Percentiles rank a stretch among this genome's conserved stretches.
These are phyloP conservation scores for Echinarachnius parma DNA, from an alignment of 53 echinoderm and acorn worm genomes.

Conservation along the genomic window DNA sequence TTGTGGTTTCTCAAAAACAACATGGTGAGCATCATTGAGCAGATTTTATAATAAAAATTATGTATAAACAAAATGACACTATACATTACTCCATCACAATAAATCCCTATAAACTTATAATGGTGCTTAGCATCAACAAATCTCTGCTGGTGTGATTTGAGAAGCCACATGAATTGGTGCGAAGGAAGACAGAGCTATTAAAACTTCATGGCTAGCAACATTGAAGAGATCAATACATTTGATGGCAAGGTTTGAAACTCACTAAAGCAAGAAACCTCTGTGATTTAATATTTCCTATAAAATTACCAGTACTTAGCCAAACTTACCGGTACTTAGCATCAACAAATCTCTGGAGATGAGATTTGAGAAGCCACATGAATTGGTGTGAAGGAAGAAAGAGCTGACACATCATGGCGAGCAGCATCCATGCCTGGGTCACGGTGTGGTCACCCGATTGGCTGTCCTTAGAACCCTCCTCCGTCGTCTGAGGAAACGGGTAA, in stretches of 20 bases:
- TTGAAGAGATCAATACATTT: conserved; percentile 74
- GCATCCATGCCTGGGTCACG: conserved; percentile 82
- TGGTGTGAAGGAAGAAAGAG: conserved; percentile 91
- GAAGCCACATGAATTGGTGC: conserved; percentile 86
- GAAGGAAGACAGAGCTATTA: conserved; percentile 81
- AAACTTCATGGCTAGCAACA: conserved; percentile 79
- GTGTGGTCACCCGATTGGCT: conserved; percentile 48
- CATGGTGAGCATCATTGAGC: no score
- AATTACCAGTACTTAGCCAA: no score
- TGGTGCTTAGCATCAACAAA: conserved; percentile 75
- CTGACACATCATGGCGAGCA: conserved; percentile 76
- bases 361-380: conserved; percentile 81
- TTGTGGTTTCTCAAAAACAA: no score
- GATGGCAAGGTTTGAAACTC: no score
- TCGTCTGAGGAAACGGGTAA: no score
- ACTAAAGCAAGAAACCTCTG: no score
- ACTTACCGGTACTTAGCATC: no score
- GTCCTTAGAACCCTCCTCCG: conserved; percentile 44
- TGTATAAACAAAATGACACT: no score
- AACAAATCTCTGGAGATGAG: conserved; percentile 76
- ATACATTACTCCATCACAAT: no score
- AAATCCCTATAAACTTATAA: no score
- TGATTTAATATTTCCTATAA: no score
- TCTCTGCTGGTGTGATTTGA: conserved; percentile 82
- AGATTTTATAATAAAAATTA: no score